A percentile compares a stretch with the other conserved stretches of the same genome.
Evolutionary conservation across 2,888 invertebrate genomes (phyloP).

Genomic region (Caenorhabditis panamensis): DNA sequence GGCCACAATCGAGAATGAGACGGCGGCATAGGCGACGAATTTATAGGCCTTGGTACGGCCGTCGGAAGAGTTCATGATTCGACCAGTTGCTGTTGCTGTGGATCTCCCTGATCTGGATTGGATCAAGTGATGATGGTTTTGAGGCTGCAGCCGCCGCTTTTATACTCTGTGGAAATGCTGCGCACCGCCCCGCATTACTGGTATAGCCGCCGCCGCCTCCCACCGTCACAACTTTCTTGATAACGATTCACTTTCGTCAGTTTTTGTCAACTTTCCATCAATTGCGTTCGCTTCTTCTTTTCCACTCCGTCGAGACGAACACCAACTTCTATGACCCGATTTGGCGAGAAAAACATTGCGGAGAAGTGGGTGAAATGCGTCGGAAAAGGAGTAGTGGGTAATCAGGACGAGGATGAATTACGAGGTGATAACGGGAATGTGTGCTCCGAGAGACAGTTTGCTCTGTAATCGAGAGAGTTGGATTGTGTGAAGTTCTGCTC

Average conservation of each 20-base stretch:
- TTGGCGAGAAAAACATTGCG: slow-evolving; percentile 27
- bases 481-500: no score
- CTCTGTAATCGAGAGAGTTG: no score
- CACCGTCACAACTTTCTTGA: slow-evolving; percentile 45
- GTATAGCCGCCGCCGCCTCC: slow-evolving; percentile 24
- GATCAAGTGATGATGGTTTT: slow-evolving; percentile 63
- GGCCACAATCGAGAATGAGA: slow-evolving; percentile 74
- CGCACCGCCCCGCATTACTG: slow-evolving; percentile 35
- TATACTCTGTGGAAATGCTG: slow-evolving; percentile 25
- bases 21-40: slow-evolving; percentile 76
- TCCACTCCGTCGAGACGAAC: not conserved
- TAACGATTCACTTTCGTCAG: slow-evolving; percentile 59
- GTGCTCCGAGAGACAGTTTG: not conserved
- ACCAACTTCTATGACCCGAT: slow-evolving; percentile 19
- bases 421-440: slow-evolving; percentile 33
- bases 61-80: slow-evolving; percentile 64
- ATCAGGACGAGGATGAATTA: slow-evolving; percentile 44
- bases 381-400: slow-evolving; percentile 21
- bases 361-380: slow-evolving; percentile 19
- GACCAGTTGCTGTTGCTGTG: slow-evolving; percentile 30
- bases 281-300: slow-evolving; percentile 30
- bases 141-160: slow-evolving; percentile 28
- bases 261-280: slow-evolving; percentile 60
- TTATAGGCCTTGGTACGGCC: slow-evolving; percentile 75
- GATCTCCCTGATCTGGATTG: slow-evolving; percentile 58